A percentile compares a stretch with the other conserved stretches of the same genome.
Evolutionary conservation across 2,888 invertebrate genomes (phyloP).

Genomic region (Drosophila trichaetosa): DNA sequence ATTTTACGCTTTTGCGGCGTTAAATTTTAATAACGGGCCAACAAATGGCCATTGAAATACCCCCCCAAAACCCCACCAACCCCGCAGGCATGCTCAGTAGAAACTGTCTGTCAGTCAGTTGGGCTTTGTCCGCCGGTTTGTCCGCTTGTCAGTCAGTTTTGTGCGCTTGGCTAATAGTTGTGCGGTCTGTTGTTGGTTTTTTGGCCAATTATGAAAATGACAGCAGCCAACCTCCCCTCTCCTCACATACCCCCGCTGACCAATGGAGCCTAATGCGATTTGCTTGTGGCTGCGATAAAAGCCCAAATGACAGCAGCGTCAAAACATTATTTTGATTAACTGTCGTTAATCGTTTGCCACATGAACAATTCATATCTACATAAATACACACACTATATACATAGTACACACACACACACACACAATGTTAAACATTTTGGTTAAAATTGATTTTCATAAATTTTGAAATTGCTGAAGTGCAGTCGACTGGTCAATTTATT

Average conservation of each 20-base stretch:
- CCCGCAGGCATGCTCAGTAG: neutral
- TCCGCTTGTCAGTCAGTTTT: slow-evolving; percentile 24
- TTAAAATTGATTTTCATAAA: slow-evolving; percentile 54
- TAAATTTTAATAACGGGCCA: slow-evolving; percentile 75
- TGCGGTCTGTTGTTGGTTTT: slow-evolving; percentile 70
- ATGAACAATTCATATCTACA: neutral
- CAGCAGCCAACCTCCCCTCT: slow-evolving; percentile 26
- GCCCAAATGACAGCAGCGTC: slow-evolving; percentile 30
- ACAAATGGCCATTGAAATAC: slow-evolving; percentile 50
- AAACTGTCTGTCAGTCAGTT: slow-evolving; percentile 17
- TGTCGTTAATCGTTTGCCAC: slow-evolving; percentile 55
- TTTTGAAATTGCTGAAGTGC: slow-evolving; percentile 41
- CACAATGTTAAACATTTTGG: slow-evolving; percentile 14
- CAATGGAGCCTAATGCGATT: slow-evolving; percentile 71
- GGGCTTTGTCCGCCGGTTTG: slow-evolving; percentile 9
- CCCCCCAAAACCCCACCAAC: neutral
- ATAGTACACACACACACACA: neutral
- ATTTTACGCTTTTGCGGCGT: slow-evolving; percentile 77
- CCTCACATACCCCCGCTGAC: neutral
- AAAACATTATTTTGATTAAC: slow-evolving; percentile 75
- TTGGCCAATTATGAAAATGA: slow-evolving; percentile 77
- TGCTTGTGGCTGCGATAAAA: slow-evolving; percentile 60
- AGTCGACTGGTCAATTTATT: slow-evolving; percentile 60
- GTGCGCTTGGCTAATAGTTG: slow-evolving; percentile 70
- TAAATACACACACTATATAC: neutral